Percentiles rank a stretch among this genome's conserved stretches.
phyloP scores from a whole-genome alignment of 2,113 vertebrate genomes.

The Neodon shergylaensis region DNA sequence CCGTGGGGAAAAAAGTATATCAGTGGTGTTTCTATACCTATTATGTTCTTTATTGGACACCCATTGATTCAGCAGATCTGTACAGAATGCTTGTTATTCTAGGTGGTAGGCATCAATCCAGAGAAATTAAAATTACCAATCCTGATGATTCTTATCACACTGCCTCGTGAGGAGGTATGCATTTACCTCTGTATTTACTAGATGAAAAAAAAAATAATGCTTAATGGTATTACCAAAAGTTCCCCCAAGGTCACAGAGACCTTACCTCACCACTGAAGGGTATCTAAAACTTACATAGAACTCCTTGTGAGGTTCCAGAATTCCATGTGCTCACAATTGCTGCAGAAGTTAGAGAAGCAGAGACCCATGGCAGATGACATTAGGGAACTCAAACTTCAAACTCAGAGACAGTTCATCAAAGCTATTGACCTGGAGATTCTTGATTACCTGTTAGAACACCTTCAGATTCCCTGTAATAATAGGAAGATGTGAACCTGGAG shows the following conservation, averaged over 20 bases:
- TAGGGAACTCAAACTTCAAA: slow-evolving; percentile 16
- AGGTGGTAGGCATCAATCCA: neutral
- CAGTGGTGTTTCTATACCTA: neutral
- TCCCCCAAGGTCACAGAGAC: neutral
- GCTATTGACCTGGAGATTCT: neutral
- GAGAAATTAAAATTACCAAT: neutral
- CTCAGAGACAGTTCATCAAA: slow-evolving; percentile 49
- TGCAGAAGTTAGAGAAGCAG: neutral
- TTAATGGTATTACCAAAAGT: neutral
- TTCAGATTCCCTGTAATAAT: slow-evolving; percentile 57
- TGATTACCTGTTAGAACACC: slow-evolving; percentile 49
- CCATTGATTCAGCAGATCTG: neutral
- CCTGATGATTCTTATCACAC: neutral
- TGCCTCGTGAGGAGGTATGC: neutral
- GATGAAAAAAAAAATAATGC: slow-evolving; percentile 2
- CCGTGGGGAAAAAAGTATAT: neutral
- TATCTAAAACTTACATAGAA: neutral
- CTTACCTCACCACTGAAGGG: neutral
- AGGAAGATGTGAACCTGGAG: slow-evolving; percentile 28
- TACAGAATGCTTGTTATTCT: neutral
- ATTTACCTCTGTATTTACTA: slow-evolving; percentile 31
- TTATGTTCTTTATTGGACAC: neutral
- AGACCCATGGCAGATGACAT: slow-evolving; percentile 19
- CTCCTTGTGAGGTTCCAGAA: neutral
- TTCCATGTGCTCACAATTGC: neutral